Conservation (phyloP, 2,888 invertebrate genomes). For the Dendrolimus pini region DNA sequence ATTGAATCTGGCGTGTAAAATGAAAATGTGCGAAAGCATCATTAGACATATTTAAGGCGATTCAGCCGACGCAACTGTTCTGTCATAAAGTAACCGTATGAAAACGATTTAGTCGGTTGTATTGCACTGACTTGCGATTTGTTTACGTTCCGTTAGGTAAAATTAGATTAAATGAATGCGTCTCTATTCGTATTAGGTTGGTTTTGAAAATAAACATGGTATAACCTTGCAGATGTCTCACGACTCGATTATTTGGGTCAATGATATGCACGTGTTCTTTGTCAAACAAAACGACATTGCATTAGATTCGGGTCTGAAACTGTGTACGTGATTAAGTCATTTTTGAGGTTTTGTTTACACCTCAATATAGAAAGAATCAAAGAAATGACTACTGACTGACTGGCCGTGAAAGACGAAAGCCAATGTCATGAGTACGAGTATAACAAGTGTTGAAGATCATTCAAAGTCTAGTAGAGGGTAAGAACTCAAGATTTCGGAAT, state of each 20-base stretch:
- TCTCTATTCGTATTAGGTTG: conserved; percentile 63
- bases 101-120: conserved; percentile 41
- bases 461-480: too few relatives aligned
- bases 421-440: too few relatives aligned
- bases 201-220: conserved; percentile 69
- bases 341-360: too few relatives aligned
- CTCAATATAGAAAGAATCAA: too few relatives aligned
- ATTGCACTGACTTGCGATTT: conserved; percentile 55
- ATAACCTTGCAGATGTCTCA: conserved; percentile 67
- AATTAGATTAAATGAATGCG: conserved; percentile 64
- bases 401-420: too few relatives aligned
- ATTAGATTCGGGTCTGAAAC: conserved; percentile 21
- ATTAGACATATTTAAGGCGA: conserved; percentile 49
- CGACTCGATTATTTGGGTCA: conserved; percentile 67
- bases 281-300: conserved; percentile 46
- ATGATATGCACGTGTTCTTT: conserved; percentile 65
- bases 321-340: too few relatives aligned
- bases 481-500: too few relatives aligned
- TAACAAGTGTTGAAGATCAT: too few relatives aligned
- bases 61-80: conserved; percentile 39
- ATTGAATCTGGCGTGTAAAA: conserved; percentile 32
- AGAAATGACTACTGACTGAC: too few relatives aligned
- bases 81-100: conserved; percentile 50
- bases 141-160: conserved; percentile 70
- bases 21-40: conserved; percentile 36